Conservation (phyloP, 2,888 invertebrate species). For the Embidobia sp. region DNA sequence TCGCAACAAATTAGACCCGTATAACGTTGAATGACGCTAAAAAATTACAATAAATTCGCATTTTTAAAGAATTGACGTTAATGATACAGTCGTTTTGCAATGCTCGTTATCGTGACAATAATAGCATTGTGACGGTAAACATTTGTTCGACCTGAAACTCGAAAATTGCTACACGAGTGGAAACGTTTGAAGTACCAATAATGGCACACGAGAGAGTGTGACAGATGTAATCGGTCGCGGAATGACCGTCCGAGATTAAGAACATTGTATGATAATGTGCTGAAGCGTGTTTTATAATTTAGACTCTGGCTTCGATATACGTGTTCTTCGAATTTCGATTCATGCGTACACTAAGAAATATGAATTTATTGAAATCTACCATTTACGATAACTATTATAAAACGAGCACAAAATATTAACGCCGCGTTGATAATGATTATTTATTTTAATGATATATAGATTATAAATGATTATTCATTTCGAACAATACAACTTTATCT, state of each 20-base stretch:
- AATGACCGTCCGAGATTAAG: slow-evolving; percentile 48
- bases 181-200: slow-evolving; percentile 30
- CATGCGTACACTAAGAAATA: background rate
- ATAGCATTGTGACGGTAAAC: slow-evolving; percentile 22
- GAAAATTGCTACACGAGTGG: slow-evolving; percentile 26
- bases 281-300: slow-evolving; percentile 20
- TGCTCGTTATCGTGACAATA: slow-evolving; percentile 20
- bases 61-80: too few relatives aligned
- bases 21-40: too few relatives aligned
- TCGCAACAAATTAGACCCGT: too few relatives aligned
- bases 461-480: slow-evolving; percentile 52
- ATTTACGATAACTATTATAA: slow-evolving; percentile 38
- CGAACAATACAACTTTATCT: slow-evolving; percentile 57
- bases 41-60: too few relatives aligned
- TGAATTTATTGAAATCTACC: slow-evolving; percentile 38
- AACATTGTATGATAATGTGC: slow-evolving; percentile 41
- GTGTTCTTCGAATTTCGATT: slow-evolving; percentile 36
- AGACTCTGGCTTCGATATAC: slow-evolving; percentile 7
- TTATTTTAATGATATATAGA: slow-evolving; percentile 58
- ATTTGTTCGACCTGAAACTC: slow-evolving; percentile 19
- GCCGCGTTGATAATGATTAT: slow-evolving; percentile 37
- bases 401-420: slow-evolving; percentile 28
- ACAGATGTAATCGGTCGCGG: slow-evolving; percentile 50
- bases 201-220: slow-evolving; percentile 17
- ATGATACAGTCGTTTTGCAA: slow-evolving; percentile 10